phyloP scores from a whole-genome alignment of 2,797 vertebrate species.

The Pipistrellus pipistrellus region DNA sequence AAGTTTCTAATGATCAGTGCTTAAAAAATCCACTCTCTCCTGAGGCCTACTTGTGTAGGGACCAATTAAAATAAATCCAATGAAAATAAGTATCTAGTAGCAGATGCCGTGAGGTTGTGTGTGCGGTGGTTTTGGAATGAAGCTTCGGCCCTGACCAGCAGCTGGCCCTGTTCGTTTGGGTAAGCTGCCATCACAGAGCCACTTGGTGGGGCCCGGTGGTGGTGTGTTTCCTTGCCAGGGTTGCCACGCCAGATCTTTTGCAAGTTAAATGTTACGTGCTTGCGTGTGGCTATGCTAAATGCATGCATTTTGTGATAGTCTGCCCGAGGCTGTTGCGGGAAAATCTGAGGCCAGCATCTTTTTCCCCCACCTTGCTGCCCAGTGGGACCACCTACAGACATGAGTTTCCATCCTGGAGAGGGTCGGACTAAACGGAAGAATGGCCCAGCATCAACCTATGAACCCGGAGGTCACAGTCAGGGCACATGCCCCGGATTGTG shows the following conservation, averaged over 20 bases:
- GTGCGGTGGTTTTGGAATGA: neutral
- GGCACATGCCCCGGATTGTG: no score
- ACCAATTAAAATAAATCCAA: constrained; percentile 36
- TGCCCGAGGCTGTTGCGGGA: neutral
- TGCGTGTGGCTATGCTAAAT: neutral
- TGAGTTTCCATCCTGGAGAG: neutral
- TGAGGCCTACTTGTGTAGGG: neutral
- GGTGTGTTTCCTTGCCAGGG: constrained; percentile 30
- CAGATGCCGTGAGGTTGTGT: neutral
- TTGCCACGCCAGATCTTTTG: neutral
- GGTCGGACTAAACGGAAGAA: neutral
- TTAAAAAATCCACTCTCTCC: neutral
- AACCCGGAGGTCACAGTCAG: no score
- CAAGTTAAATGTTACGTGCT: neutral
- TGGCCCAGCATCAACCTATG: no score
- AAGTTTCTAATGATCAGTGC: neutral
- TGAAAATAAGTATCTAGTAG: constrained; percentile 7
- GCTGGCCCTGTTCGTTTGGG: neutral
- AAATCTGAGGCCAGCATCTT: neutral
- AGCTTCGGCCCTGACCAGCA: neutral
- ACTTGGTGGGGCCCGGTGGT: neutral
- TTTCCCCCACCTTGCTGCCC: neutral
- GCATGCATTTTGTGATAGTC: neutral
- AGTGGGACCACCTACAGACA: neutral
- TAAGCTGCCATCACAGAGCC: neutral